A percentile compares a stretch with the other conserved stretches of the same genome.
phyloP scores from a whole-genome alignment of 2,797 vertebrate species.

The Chiloscyllium punctatum region DNA sequence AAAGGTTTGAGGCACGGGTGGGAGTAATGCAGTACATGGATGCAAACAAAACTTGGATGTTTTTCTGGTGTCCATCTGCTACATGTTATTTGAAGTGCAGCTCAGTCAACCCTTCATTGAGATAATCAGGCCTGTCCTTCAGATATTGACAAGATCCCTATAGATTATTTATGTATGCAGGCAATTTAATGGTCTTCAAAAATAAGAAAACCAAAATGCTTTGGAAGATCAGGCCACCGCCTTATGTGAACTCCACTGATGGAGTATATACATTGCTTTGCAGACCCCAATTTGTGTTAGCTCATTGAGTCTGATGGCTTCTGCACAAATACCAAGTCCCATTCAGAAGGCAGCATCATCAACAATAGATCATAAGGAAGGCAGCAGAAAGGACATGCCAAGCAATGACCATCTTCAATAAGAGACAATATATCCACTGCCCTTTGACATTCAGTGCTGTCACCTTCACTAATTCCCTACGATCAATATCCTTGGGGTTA shows the following conservation, averaged over 20 bases:
- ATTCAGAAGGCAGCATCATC: too few species aligned
- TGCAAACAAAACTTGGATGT: neutral
- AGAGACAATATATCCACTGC: too few species aligned
- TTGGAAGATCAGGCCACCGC: neutral
- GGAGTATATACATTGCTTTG: too few species aligned
- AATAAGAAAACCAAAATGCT: neutral
- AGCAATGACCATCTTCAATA: too few species aligned
- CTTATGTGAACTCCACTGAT: neutral
- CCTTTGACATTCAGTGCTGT: too few species aligned
- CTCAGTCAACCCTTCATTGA: neutral
- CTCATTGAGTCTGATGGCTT: too few species aligned
- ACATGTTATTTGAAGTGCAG: neutral
- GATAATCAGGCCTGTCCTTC: neutral
- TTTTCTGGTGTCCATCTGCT: neutral
- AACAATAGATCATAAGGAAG: too few species aligned
- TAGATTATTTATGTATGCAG: neutral
- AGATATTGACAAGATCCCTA: neutral
- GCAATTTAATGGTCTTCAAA: neutral
- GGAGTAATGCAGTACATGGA: neutral
- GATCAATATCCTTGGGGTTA: too few species aligned
- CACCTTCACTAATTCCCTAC: too few species aligned
- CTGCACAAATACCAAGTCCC: too few species aligned
- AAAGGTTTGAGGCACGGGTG: neutral
- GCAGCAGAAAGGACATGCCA: too few species aligned
- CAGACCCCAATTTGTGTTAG: too few species aligned